Base-by-base conservation (phyloP, 1,140 invertebrate species). In the Drosophila prosaltans region DNA sequence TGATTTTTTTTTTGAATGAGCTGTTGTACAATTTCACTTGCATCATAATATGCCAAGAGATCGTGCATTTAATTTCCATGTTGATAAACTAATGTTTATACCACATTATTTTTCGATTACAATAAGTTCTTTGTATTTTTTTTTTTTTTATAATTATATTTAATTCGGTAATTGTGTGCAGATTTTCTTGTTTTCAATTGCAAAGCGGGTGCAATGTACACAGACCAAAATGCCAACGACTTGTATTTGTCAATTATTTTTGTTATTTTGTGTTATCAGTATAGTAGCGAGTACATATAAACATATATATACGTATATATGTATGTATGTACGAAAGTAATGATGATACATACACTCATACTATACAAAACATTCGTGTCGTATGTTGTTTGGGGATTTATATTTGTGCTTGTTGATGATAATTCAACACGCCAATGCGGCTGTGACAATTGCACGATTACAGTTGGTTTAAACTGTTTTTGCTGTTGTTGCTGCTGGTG, bases 231-330 rank as follows among this genome's bases (percentile, higher is more conserved):
- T 51, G 45, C 45, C 45, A 51, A 51, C 21, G 45, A 51, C 45
- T 51, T 43, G 32, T 60, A 39, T 30, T 43, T 30, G 43, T 30
- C 55, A 61, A 5, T 41, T 28, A 32, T 66, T 21, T 61, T 30
- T 30, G 28, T 30, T 60, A 7, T 51, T 40, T 16, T 40, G 8
- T 51, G 21, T 51, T 51, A 51, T 51, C 45, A 11, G 36, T 40
- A 16, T 36, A 11, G 45, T 21, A 93, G 98, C 97, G 97, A 98
- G 6, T 36, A 6, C 6, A 36, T 24, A 26, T 10, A 51, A 7
- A 26, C 7, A 48, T 24, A 2, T 48, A 24, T 21, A 21, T 5
- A n/a, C 24, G 1, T 48, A 48, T 48, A 48, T 24, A 3, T 45
- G n/a, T 45, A 45, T 45, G 7, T 48, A 24, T 24, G 6, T 0